Evolutionary conservation across 1,140 invertebrate species (phyloP), one percentile per base, ranked within the genome.

Genomic region (Bombus impatiens): DNA sequence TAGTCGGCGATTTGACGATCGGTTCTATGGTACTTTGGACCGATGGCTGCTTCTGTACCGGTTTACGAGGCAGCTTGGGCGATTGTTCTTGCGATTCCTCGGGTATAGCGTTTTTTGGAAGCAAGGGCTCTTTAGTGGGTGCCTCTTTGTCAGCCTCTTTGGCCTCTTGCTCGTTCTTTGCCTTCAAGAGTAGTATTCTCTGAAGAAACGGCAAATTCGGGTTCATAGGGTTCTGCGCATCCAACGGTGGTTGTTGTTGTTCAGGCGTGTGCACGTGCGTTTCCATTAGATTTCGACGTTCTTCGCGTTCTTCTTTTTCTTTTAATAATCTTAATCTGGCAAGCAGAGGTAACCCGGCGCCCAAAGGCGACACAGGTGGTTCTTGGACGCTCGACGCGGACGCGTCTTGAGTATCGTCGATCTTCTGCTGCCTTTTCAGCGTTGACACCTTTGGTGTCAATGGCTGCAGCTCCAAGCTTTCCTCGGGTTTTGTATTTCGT

Each of bases 311-410:
- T 94, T 98, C 97, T 93, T 98, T 98, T 91, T 98, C 98, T 92
- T 98, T 98, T 0, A 98, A 95, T 15, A 98, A 94, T 90, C 97
- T 97, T 13, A 98, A 94, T 76, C 97, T 95, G 32, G 97, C 96
- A 2, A 98, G 94, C 9, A 98, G 94, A 0, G 98, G 98, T n/a
- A 98, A 94, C 0, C 98, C 98, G 0, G 97, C 97, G 12, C 98
- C 98, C 53, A 98, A 95, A 0, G 97, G 97, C 71, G 97, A 97
- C 1, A 94, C 84, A 0, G 94, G 94, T 32, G 94, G 89, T 25
- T 95, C 95, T 6, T 88, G 90, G 0, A 18, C 47, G 32, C 85
- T 92, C 80, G 86, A 68, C 1, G 83, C 42, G 12, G 86, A 75
- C 13, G 87, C 72, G 18, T 91, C 90, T 22, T 94, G 92, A 47